Conservation (phyloP, 1,140 invertebrate genomes). For the Macrotrachela quadricornifera region DNA sequence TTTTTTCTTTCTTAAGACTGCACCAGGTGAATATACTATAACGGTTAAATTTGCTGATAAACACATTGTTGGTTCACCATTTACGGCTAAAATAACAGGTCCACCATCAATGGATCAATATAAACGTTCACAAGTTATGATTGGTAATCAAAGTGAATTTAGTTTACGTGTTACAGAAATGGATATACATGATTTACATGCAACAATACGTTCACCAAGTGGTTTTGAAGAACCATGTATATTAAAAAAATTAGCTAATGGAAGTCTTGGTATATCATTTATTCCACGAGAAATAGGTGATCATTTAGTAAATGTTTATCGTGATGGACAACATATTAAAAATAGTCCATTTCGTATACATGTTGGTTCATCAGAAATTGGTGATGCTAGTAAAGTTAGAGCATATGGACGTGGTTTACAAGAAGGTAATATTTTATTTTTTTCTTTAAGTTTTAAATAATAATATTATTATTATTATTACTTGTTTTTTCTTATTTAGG, state of each 20-base stretch:
- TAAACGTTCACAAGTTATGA: conserved; percentile 82
- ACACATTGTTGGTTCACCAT: conserved; percentile 80
- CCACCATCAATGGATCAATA: conserved; percentile 33
- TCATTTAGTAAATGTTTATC: conserved; percentile 78
- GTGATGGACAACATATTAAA: conserved; percentile 73
- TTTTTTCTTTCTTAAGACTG: conserved; percentile 14
- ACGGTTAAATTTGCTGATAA: conserved; percentile 79
- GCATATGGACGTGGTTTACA: conserved; percentile 57
- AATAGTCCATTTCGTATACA: conserved; percentile 92
- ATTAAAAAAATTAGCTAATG: conserved; percentile 72
- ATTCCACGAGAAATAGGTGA: conserved; percentile 80
- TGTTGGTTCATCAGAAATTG: conserved; percentile 66
- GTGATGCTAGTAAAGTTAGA: conserved; percentile 82
- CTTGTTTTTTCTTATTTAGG: too few species aligned
- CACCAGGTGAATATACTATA: conserved; percentile 85
- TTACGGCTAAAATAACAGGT: conserved; percentile 53
- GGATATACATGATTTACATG: conserved; percentile 70
- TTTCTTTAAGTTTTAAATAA: too few species aligned
- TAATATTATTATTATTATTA: too few species aligned
- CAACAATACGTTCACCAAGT: conserved; percentile 73
- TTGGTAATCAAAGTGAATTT: conserved; percentile 84
- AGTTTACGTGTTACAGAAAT: conserved; percentile 71
- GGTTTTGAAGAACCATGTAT: conserved; percentile 87
- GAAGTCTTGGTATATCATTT: conserved; percentile 63
- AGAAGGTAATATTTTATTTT: too few species aligned